Evolutionary conservation across 2,797 vertebrate species (phyloP).

Genomic region (Smutsia temminckii): DNA sequence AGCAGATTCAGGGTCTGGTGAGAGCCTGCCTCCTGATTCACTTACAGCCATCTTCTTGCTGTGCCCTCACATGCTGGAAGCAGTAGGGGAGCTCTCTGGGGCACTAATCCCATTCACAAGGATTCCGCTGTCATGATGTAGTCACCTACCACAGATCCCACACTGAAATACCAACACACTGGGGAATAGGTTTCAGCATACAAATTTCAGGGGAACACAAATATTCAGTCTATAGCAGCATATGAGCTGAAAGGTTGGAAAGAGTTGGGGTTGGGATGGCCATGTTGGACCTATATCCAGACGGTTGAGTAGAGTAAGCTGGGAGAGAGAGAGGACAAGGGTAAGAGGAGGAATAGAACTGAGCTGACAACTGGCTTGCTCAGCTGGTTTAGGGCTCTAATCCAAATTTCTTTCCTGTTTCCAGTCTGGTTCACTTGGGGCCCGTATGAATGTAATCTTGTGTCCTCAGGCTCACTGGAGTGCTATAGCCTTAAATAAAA

Average conservation of each 20-base stretch:
- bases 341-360: accelerated
- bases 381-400: neutral
- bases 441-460: neutral
- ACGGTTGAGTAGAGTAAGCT: neutral
- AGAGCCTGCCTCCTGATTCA: neutral
- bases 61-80: neutral
- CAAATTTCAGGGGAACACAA: neutral
- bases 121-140: neutral
- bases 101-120: neutral
- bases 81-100: neutral
- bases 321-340: neutral
- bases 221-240: neutral
- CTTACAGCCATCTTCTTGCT: neutral
- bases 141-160: neutral
- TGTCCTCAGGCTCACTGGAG: slow-evolving; percentile 11
- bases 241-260: neutral
- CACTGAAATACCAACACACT: neutral
- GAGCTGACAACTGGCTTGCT: neutral
- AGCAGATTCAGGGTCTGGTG: neutral
- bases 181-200: neutral
- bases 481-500: slow-evolving; percentile 3
- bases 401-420: neutral
- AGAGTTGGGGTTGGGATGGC: neutral
- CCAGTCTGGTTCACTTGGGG: neutral
- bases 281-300: neutral